Base-by-base conservation (phyloP, 92 coral and sea anemone genomes). In the Parazoanthus swiftii region DNA sequence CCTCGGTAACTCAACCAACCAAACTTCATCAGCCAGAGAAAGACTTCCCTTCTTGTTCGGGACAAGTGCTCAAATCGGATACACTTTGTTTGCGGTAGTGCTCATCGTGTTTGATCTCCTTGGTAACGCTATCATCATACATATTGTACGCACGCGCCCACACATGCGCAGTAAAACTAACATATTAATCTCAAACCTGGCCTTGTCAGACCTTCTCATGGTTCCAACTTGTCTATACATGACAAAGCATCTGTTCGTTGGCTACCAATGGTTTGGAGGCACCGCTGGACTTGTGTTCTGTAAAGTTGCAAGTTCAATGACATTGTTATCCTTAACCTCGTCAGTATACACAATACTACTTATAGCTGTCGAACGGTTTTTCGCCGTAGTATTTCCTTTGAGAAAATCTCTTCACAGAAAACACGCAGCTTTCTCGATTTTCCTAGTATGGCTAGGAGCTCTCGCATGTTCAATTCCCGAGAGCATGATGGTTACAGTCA, bases 201-300 rank as follows among this genome's bases (percentile, higher is more conserved):
- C 98, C 59, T 89, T 85, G 85, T 93, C 98, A n/a, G 98, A 94
- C 89, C 86, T 94, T 56, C 72, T 92, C 79, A 94, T 94, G 91
- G 85, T 93, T 65, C 93, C 91, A 37, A 91, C 91, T 46, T 89
- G 88, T 63, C 74, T 89, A 25, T 94, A 91, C 51, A 79, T 94
- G 82, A 80, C 88, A 15, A 94, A 92, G 63, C 81, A 72, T 76
- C 89, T 93, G 65, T 94, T 84, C 23, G 91, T 88, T 63, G 89
- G 86, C 15, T 83, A 76, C 35, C 90, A 88, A 71, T 94, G 98
- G 98, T 94, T 94, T 79, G 98, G 94, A 2, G 95, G 95, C 35
- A 88, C 90, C 26, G 37, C 88, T 85, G 98, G 98, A 54, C 80
- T 88, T 74, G 85, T 94, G 80, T 85, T 93, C 50, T 94, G 98